Percentiles rank a stretch among this genome's conserved stretches.
Evolutionary conservation across 2,797 vertebrate genomes (phyloP).

Genomic region (Neosalanx taihuensis): DNA sequence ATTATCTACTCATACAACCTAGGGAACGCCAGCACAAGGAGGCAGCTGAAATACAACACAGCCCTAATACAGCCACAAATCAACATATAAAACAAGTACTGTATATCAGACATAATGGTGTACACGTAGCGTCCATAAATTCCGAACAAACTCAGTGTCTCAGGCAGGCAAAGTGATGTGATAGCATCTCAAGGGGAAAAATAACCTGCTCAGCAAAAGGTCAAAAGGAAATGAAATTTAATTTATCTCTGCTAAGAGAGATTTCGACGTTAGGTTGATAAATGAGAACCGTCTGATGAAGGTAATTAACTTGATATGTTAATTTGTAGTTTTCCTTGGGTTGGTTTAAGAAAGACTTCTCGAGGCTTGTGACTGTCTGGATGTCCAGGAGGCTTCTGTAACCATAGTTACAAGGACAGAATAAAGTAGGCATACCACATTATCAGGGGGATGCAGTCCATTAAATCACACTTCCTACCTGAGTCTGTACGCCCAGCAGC

Average conservation of each 20-base stretch:
- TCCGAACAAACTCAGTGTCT: slow-evolving; percentile 14
- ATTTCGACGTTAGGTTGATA: slow-evolving; percentile 68
- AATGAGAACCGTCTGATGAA: slow-evolving; percentile 60
- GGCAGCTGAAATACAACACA: slow-evolving; percentile 16
- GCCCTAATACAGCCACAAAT: slow-evolving; percentile 23
- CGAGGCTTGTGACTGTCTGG: slow-evolving; percentile 42
- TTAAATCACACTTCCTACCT: slow-evolving; percentile 52
- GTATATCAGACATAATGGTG: not conserved
- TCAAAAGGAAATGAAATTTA: slow-evolving; percentile 66
- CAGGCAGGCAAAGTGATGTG: not conserved
- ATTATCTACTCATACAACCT: slow-evolving; percentile 54
- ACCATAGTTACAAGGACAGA: slow-evolving; percentile 45
- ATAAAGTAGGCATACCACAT: slow-evolving; percentile 17
- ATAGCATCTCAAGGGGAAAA: slow-evolving; percentile 12
- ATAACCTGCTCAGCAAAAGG: slow-evolving; percentile 37
- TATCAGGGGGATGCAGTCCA: slow-evolving; percentile 36
- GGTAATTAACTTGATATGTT: slow-evolving; percentile 69
- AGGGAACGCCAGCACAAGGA: slow-evolving; percentile 6
- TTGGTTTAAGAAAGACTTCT: slow-evolving; percentile 53
- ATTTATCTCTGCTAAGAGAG: slow-evolving; percentile 68
- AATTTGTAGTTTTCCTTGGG: slow-evolving; percentile 64
- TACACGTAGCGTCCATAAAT: slow-evolving; percentile 3
- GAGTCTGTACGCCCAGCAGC: slow-evolving; percentile 41
- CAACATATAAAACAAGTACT: not conserved
- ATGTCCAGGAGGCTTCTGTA: slow-evolving; percentile 53